These are phyloP conservation scores for Hepsetus odoe DNA, from an alignment of 2,113 vertebrate genomes.

Conservation along the genomic window DNA sequence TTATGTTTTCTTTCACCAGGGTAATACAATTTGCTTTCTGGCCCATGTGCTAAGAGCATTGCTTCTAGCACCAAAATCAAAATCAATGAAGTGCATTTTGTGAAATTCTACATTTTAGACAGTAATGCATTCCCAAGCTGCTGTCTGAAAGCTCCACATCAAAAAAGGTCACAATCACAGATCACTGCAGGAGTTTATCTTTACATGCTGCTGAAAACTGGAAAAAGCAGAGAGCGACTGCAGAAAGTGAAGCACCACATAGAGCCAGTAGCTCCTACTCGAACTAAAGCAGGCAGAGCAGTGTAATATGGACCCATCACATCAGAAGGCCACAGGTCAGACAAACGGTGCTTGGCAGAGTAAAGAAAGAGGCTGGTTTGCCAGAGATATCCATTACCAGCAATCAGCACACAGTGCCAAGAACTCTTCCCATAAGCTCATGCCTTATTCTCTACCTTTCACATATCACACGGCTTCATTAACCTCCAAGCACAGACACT, in stretches of 20 bases:
- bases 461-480: background rate
- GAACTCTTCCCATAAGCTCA: conserved; percentile 19
- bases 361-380: conserved; percentile 33
- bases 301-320: conserved; percentile 10
- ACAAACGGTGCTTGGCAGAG: conserved; percentile 33
- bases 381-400: conserved; percentile 46
- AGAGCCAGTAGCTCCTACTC: conserved; percentile 1
- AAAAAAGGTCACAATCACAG: background rate
- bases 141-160: background rate
- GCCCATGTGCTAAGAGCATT: too few species aligned
- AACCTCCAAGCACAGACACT: background rate
- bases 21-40: too few species aligned
- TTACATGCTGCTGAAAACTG: background rate
- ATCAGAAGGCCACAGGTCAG: conserved; percentile 30
- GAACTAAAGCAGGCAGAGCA: background rate
- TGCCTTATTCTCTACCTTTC: background rate
- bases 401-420: conserved; percentile 40
- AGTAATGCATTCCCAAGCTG: background rate
- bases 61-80: too few species aligned
- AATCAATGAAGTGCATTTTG: too few species aligned
- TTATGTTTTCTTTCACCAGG: too few species aligned
- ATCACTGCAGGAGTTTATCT: background rate
- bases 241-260: background rate
- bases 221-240: background rate
- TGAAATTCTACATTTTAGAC: too few species aligned